A percentile compares a stretch with the other conserved stretches of the same genome.
Evolutionary conservation across 2,113 vertebrate species (phyloP).

Genomic region (Ariopsis seemanni): DNA sequence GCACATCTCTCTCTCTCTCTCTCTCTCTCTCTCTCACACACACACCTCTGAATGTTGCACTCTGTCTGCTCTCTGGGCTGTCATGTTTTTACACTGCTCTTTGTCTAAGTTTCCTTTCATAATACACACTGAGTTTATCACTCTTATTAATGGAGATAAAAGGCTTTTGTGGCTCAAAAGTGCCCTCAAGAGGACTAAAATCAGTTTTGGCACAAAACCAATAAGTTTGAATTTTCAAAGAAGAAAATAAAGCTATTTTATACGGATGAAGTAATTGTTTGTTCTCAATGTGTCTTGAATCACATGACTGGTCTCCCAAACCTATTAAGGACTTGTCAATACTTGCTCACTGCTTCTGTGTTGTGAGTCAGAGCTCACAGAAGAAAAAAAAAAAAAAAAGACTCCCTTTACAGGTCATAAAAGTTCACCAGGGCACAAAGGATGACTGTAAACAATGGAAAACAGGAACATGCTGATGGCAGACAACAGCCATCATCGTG

Average conservation of each 20-base stretch:
- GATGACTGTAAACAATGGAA: constrained; percentile 39
- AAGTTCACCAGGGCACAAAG: background rate
- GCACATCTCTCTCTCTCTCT: background rate
- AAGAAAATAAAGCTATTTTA: constrained; percentile 38
- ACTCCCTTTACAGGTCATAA: constrained; percentile 13
- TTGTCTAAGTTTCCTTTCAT: constrained; percentile 19
- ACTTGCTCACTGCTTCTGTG: constrained; percentile 20
- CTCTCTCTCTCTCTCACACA: background rate
- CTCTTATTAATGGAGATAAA: background rate
- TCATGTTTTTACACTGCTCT: constrained; percentile 26
- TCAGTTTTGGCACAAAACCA: background rate
- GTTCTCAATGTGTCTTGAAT: constrained; percentile 21
- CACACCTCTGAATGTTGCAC: background rate
- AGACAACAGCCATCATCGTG: constrained; percentile 37
- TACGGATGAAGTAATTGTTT: constrained; percentile 4
- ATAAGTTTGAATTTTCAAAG: background rate
- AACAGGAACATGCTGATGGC: constrained; percentile 36
- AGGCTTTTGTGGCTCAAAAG: constrained; percentile 23
- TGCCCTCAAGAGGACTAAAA: constrained; percentile 37
- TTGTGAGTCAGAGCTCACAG: background rate
- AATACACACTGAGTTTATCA: constrained; percentile 16
- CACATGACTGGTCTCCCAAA: constrained; percentile 8
- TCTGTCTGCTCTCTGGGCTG: constrained; percentile 4
- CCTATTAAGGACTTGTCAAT: constrained; percentile 23
- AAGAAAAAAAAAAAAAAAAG: background rate